phyloP scores from a whole-genome alignment of 2,113 vertebrate genomes.

The Aleadryas rufinucha region DNA sequence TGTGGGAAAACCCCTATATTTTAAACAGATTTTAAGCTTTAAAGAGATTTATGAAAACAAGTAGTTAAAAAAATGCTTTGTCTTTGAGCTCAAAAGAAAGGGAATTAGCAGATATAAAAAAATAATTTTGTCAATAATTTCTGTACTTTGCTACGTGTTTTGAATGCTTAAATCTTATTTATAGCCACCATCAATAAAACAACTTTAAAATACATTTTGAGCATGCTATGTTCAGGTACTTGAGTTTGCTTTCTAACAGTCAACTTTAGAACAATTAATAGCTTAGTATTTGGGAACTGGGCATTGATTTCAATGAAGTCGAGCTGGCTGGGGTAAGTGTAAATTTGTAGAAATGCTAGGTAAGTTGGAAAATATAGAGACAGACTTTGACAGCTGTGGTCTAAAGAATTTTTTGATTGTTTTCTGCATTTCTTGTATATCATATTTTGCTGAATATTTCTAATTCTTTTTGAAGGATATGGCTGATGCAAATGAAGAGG shows the following conservation, averaged over 20 bases:
- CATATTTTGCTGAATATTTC: background rate
- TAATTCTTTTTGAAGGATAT: background rate
- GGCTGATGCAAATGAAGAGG: background rate
- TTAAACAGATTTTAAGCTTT: background rate
- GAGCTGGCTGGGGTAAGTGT: background rate
- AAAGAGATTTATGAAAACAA: background rate
- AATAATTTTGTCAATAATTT: background rate
- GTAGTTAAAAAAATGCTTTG: background rate
- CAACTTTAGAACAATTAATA: background rate
- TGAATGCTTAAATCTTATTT: background rate
- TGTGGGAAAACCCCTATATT: accelerated
- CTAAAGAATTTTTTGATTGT: background rate
- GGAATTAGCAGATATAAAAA: background rate
- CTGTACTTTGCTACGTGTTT: background rate
- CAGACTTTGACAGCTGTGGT: background rate
- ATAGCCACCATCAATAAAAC: background rate
- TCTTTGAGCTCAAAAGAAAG: background rate
- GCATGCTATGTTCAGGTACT: background rate
- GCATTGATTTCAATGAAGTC: background rate
- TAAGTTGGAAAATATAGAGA: background rate
- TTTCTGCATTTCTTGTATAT: background rate
- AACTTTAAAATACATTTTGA: background rate
- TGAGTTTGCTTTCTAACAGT: background rate
- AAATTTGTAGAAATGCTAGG: background rate
- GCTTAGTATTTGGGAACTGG: background rate